Base-by-base conservation (phyloP, 2,888 invertebrate genomes). In the Tanytarsus gracilentus region DNA sequence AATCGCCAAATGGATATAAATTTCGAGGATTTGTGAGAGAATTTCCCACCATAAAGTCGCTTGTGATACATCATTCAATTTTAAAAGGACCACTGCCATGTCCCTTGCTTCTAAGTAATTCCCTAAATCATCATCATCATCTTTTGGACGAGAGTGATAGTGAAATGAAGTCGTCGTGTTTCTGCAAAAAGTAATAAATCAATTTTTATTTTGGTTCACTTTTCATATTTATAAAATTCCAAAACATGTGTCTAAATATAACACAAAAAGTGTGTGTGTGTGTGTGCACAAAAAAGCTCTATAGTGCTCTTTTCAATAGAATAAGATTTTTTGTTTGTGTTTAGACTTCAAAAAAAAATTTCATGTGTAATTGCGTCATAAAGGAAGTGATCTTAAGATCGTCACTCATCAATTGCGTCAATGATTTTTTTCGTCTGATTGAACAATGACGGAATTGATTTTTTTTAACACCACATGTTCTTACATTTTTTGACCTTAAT, bases 1-100 rank as follows among this genome's bases (percentile, higher is more conserved):
- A 85, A 68, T 90, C 91, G 48, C 83, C 84, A 67, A 86, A 87
- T 73, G 92, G 93, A 63, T 94, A 89, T 72, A 91, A 91, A 78
- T 92, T 94, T 66, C 93, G 93, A 95, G 97, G 97, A 63, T 92
- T 96, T 76, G 94, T 93, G 65, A 97, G 96, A 76, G 95, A 96
- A 78, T 97, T 97, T 78, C 80, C 86, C 29, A 90, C 89, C 58
- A 78, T 97, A 67, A 85, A 86, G 18, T 88, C 95, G n/a, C 81
- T 97, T 66, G 95, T 97, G 72, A 94, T 92, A 62, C 97, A 97
- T 77, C 96, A 97, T 77, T 95, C 95, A 66, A 95, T 97, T 66
- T 95, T 97, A 94, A 91, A 91, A 48, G 96, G 97, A 76, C 80
- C 96, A 69, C 79, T 97, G 69, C 97, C 97, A 1, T 94, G 94